Base-by-base conservation (phyloP, 2,888 invertebrate genomes). In the Caenorhabditis doughertyi region DNA sequence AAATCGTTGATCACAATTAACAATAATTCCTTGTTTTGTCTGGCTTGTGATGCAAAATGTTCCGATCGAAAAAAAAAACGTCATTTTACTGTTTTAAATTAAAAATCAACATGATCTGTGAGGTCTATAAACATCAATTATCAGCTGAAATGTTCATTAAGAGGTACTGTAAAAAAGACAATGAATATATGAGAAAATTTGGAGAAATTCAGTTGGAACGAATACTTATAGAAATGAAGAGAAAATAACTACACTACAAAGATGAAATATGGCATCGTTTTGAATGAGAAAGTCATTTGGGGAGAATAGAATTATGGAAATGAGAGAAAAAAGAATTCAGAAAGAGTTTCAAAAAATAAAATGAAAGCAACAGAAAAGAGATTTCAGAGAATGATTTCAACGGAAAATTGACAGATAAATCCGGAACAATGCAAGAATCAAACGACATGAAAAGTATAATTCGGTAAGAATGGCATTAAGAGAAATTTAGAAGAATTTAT, bases 21-120 rank as follows among this genome's bases (percentile, higher is more conserved):
- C 21, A 62, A 13, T 62, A 18, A 27, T 44, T 62, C 29, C 62
- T 62, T 62, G 62, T 62, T 62, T 44, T 58, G 55, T 55, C 29
- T 44, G 62, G 44, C 44, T 62, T 44, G 62, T 44, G 62, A 62
- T 62, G 62, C 62, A 62, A 44, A 62, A 62, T 44, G 62, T 62
- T 44, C 62, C 42, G 27, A 44, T 62, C 62, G 44, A 27, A 58
- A 56, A n/a, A n/a, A n/a, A n/a, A 58, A 39, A 58, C 62, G 62
- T 62, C 62, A 62, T 44, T 8, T 25, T 27, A 42, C 27, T 44
- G 62, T 62, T 44, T 44, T 16, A 27, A 3, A 62, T 44, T 62
- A 44, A 62, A 62, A 44, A 62, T 16, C 62, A 62, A 25, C 42
- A 25, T 27, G 44, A 13, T 44, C 58, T 39, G 13, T 39, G 23